Evolutionary conservation across 2,113 vertebrate genomes (phyloP), one percentile per base, ranked within the genome.

Genomic region (Mastomys coucha): DNA sequence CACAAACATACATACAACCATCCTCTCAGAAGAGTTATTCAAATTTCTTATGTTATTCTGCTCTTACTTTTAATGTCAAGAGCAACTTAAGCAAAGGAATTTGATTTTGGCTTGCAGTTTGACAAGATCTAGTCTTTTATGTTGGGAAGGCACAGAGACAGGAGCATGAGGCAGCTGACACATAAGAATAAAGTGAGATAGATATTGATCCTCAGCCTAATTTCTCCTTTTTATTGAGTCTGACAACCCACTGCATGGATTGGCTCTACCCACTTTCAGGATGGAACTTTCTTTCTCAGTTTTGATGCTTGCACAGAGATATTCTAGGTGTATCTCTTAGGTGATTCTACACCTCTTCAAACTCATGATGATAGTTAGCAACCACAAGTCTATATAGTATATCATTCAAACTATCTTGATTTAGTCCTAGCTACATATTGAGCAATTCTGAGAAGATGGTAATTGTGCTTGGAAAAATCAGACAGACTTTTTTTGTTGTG

Each of bases 351-450:
- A 51, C 19, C 9, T 31, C 84, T 13, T 49, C 28, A 36, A 49
- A 33, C 4, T 86, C 42, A 69, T 36, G 8, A 51, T 69, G 63
- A 36, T 63, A 1, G 5, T 67, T 86, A 33, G 26, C 17, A 14
- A 49, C 19, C 28, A 45, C 24, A 49, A 5, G 2, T 65, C 4
- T 77, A 60, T 3, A 87, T 78, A 93, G 7, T 42, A 58, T 82
- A 81, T 76, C 31, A 56, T 88, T 95, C 78, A n/a, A 7, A 8
- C 53, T 65, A 77, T 80, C 69, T 94, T 94, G 10, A 87, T 49
- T 70, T 75, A 42, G 39, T 72, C 7, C 24, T 75, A 67, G 42
- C 3, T 53, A 33, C 12, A 8, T 19, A 39, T 16, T 39, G 7
- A 88, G 82, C 77, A 24, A 56, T 39, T 78, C 77, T 77, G 75